Percentiles rank a stretch among this genome's conserved stretches.
These are phyloP conservation scores for Pholis gunnellus DNA, from an alignment of 2,113 vertebrate species.

Conservation along the genomic window DNA sequence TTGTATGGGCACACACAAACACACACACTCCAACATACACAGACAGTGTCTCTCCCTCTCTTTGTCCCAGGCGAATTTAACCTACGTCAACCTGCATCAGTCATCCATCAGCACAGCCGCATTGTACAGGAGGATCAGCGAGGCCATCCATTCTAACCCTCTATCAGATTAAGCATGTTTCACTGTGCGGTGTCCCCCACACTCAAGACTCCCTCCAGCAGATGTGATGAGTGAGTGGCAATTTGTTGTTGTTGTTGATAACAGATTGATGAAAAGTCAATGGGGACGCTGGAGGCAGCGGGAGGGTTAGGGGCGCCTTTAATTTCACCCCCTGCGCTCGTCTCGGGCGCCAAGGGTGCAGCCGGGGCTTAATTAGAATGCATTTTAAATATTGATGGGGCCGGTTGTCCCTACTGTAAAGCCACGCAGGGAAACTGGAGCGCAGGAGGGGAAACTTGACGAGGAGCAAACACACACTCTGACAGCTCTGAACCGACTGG, in stretches of 20 bases:
- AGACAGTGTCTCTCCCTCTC: neutral
- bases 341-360: slow-evolving; percentile 63
- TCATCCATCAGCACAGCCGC: slow-evolving; percentile 40
- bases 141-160: slow-evolving; percentile 66
- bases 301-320: slow-evolving; percentile 60
- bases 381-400: slow-evolving; percentile 84
- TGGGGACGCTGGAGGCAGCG: slow-evolving; percentile 43
- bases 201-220: neutral
- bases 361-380: slow-evolving; percentile 84
- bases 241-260: slow-evolving; percentile 56
- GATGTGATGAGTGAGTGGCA: slow-evolving; percentile 53
- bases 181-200: neutral
- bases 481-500: slow-evolving; percentile 78
- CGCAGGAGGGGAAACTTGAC: slow-evolving; percentile 76
- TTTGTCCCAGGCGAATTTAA: slow-evolving; percentile 31
- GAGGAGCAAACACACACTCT: slow-evolving; percentile 75
- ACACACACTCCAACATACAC: neutral
- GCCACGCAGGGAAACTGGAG: slow-evolving; percentile 77
- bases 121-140: slow-evolving; percentile 39
- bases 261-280: slow-evolving; percentile 59
- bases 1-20: neutral
- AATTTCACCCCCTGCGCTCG: slow-evolving; percentile 70
- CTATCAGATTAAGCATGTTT: slow-evolving; percentile 52
- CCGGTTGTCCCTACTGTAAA: slow-evolving; percentile 78
- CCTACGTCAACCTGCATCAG: slow-evolving; percentile 47